These are phyloP conservation scores for Atherinomorus stipes DNA, from an alignment of 2,113 vertebrate species.

Conservation along the genomic window DNA sequence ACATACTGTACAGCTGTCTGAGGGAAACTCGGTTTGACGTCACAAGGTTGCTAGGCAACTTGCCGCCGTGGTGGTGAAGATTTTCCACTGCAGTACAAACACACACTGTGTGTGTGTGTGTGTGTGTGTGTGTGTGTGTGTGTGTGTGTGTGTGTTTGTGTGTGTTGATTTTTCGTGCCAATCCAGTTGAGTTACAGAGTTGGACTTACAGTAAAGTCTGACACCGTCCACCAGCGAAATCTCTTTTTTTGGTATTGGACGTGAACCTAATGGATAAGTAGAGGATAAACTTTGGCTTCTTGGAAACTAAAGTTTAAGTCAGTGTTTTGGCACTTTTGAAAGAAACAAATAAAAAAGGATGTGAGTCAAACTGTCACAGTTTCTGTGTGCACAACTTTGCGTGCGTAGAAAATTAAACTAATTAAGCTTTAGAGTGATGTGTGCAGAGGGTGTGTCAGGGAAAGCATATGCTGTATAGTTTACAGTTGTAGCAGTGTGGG, in stretches of 20 bases:
- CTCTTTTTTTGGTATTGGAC: background rate
- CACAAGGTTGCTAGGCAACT: conserved; percentile 82
- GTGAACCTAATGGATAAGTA: background rate
- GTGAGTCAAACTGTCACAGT: conserved; percentile 4
- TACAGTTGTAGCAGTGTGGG: conserved; percentile 4
- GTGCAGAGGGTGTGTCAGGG: conserved; percentile 49
- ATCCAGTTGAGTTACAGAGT: conserved; percentile 47
- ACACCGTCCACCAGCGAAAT: background rate
- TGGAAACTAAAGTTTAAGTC: conserved; percentile 7
- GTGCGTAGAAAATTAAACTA: background rate
- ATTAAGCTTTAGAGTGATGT: conserved; percentile 8
- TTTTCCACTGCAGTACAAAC: conserved; percentile 85
- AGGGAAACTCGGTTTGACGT: conserved; percentile 87
- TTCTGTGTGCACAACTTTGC: background rate
- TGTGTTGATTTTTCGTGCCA: conserved; percentile 13
- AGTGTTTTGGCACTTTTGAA: background rate
- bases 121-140: conserved; percentile 26
- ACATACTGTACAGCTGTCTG: conserved; percentile 80
- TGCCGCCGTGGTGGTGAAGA: conserved; percentile 82
- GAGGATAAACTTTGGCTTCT: background rate
- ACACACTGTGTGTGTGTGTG: conserved; percentile 32
- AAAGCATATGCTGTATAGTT: conserved; percentile 4
- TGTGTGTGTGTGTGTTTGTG: conserved; percentile 8
- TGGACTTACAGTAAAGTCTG: conserved; percentile 27
- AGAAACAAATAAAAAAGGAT: conserved; percentile 16